Evolutionary conservation across 2,888 invertebrate species (phyloP).

Genomic region (Agriotes lineatus): DNA sequence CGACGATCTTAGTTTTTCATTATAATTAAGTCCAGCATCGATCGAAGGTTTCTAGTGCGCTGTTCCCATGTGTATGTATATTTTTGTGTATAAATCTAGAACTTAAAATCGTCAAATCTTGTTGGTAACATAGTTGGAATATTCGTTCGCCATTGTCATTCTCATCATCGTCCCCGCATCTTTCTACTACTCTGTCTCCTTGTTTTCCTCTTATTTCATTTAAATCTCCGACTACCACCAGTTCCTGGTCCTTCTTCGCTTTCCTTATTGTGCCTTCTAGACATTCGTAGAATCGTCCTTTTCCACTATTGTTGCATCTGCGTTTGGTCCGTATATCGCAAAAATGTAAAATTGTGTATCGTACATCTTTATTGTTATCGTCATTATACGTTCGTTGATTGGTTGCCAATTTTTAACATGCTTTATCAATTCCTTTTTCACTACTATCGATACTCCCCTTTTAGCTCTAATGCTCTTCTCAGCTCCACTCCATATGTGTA

Average conservation of each 20-base stretch:
- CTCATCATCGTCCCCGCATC: not conserved
- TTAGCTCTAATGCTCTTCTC: too few relatives aligned
- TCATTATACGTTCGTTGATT: too few relatives aligned
- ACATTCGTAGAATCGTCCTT: not conserved
- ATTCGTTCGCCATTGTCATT: constrained; percentile 5
- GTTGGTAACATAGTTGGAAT: not conserved
- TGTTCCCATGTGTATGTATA: constrained; percentile 6
- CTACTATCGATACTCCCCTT: not conserved
- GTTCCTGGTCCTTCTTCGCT: not conserved
- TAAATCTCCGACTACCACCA: not conserved
- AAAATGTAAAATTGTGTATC: too few relatives aligned
- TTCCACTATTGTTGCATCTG: not conserved
- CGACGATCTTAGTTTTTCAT: too few relatives aligned
- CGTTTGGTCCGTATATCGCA: too few relatives aligned
- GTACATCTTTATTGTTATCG: not conserved
- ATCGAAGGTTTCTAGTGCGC: not conserved
- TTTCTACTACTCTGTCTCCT: not conserved
- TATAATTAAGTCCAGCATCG: not conserved
- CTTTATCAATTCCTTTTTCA: not conserved
- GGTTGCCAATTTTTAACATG: too few relatives aligned
- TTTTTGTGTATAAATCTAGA: not conserved
- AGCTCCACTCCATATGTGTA: not conserved
- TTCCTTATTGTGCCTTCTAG: not conserved
- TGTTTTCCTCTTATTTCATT: not conserved
- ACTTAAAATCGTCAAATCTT: not conserved